Conservation (phyloP, 2,888 invertebrate species). For the Oscheius sp. region DNA sequence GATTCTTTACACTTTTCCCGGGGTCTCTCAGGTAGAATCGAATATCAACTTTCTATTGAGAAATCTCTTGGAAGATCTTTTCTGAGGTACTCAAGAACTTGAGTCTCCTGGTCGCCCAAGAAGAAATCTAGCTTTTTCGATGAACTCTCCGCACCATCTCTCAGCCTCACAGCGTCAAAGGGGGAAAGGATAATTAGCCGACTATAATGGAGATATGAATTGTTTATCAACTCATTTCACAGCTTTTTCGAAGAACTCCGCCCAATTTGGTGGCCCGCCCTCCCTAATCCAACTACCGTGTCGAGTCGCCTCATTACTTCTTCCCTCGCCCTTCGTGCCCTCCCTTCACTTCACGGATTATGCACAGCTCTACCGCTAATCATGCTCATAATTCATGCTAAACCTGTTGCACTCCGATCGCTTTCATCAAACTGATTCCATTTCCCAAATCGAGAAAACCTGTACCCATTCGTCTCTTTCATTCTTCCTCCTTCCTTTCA, state of each 20-base stretch:
- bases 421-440: no score
- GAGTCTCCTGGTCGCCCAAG: no score
- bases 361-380: constrained; percentile 1
- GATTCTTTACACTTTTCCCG: no score
- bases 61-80: no score
- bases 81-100: no score
- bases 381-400: constrained; percentile 22
- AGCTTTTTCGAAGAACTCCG: not conserved
- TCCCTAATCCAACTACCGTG: constrained; percentile 31
- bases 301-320: constrained; percentile 30
- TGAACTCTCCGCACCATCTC: not conserved
- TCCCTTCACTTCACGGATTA: constrained; percentile 13
- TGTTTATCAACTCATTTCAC: constrained; percentile 23
- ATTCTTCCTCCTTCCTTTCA: no score
- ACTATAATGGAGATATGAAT: constrained; percentile 21
- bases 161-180: not conserved
- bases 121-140: no score
- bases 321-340: not conserved
- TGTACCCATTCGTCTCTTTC: no score
- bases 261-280: constrained; percentile 18
- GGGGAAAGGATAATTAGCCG: constrained; percentile 18
- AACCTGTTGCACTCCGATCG: not conserved
- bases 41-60: no score
- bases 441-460: no score
- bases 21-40: no score